Conservation (phyloP, 2,797 vertebrate genomes). For the Tamandua tetradactyla region DNA sequence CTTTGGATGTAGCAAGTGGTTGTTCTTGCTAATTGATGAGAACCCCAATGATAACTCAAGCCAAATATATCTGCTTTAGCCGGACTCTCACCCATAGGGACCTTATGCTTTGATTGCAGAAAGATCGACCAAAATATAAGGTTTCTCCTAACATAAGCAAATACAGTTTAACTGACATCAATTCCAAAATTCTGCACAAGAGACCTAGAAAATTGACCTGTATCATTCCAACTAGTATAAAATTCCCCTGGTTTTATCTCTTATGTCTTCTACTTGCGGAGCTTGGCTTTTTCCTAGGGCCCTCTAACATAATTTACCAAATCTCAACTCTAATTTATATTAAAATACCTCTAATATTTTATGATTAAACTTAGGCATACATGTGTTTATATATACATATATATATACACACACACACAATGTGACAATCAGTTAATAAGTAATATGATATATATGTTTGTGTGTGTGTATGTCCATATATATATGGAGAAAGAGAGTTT, state of each 20-base stretch:
- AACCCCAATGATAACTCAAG: no score
- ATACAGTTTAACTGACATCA: background rate
- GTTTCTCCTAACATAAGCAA: background rate
- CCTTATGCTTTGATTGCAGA: background rate
- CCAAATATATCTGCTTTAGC: background rate
- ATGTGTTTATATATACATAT: background rate
- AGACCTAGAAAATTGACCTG: background rate
- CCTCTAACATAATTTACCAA: background rate
- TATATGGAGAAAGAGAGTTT: background rate
- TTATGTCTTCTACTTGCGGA: background rate
- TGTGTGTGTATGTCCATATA: no score
- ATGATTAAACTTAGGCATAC: background rate
- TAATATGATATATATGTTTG: no score
- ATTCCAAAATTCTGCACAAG: background rate
- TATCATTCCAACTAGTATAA: background rate
- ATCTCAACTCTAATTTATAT: background rate
- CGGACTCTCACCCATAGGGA: rapidly evolving
- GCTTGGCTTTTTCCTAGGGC: background rate
- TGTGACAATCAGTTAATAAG: background rate
- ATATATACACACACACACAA: background rate
- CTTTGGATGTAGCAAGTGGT: background rate
- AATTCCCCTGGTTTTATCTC: background rate
- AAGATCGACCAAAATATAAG: background rate
- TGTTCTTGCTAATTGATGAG: constrained; percentile 23
- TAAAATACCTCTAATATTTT: background rate